Percentiles rank a stretch among this genome's conserved stretches.
Conservation (phyloP, 2,797 vertebrate species). For the Crocidura indochinensis region DNA sequence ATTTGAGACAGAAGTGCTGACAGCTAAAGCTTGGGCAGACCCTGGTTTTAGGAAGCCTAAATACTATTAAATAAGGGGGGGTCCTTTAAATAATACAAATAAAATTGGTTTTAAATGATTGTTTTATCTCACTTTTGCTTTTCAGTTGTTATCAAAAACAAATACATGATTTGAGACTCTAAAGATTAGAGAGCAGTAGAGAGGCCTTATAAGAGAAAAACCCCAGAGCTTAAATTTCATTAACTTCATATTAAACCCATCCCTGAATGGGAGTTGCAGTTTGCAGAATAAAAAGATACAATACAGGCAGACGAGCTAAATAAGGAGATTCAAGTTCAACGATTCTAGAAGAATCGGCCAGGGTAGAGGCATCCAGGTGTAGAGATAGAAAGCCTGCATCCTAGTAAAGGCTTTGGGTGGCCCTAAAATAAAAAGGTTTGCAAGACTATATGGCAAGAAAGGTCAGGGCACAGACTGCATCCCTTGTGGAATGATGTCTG, state of each 20-base stretch:
- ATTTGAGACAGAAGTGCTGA: slow-evolving; percentile 55
- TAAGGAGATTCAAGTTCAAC: slow-evolving; percentile 14
- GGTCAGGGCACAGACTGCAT: background rate
- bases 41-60: slow-evolving; percentile 35
- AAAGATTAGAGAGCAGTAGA: background rate
- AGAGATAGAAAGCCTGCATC: background rate
- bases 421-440: background rate
- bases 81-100: slow-evolving; percentile 56
- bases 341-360: slow-evolving; percentile 9
- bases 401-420: slow-evolving; percentile 1
- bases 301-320: slow-evolving; percentile 3
- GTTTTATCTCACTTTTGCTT: slow-evolving; percentile 33
- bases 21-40: slow-evolving; percentile 25
- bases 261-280: background rate
- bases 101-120: slow-evolving; percentile 52
- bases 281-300: slow-evolving; percentile 25
- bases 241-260: background rate
- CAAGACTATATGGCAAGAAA: background rate
- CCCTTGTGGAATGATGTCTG: background rate
- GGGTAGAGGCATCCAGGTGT: background rate
- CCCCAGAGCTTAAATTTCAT: background rate
- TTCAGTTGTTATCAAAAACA: slow-evolving; percentile 34
- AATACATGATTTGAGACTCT: slow-evolving; percentile 32
- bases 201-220: background rate
- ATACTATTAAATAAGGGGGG: slow-evolving; percentile 13